These are phyloP conservation scores for Benitochromis conjunctus DNA, from an alignment of 2,113 vertebrate species.

Conservation along the genomic window DNA sequence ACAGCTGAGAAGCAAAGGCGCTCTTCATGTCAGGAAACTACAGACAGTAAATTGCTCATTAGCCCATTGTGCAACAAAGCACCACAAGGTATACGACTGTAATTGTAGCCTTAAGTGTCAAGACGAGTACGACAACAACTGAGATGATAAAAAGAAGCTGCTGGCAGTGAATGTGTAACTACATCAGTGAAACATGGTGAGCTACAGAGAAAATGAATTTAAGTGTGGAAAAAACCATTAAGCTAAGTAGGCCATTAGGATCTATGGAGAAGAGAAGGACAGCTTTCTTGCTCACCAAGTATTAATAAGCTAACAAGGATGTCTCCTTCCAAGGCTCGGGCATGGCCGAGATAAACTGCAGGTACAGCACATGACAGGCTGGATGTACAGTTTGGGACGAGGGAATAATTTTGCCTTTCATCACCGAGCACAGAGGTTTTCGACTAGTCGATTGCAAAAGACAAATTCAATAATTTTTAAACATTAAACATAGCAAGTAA, in stretches of 20 bases:
- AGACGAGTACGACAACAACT: conserved; percentile 25
- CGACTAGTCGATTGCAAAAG: neutral
- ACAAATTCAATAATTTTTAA: neutral
- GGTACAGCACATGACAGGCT: neutral
- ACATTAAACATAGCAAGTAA: rapidly evolving
- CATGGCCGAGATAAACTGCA: neutral
- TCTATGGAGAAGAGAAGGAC: neutral
- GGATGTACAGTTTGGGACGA: neutral
- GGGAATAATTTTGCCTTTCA: neutral
- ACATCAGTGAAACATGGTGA: conserved; percentile 14
- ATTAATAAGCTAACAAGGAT: neutral
- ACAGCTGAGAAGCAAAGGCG: neutral
- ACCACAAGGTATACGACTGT: conserved; percentile 24
- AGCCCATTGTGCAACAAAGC: conserved; percentile 34
- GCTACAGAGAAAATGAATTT: conserved; percentile 34
- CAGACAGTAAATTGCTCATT: conserved; percentile 36
- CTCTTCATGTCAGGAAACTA: conserved; percentile 27
- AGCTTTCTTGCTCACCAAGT: neutral
- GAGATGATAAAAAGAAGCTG: conserved; percentile 41
- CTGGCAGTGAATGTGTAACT: conserved; percentile 24
- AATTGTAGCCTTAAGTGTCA: conserved; percentile 50
- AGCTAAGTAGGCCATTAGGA: conserved; percentile 30
- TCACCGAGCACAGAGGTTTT: neutral
- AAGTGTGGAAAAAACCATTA: conserved; percentile 15
- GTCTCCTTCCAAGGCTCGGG: neutral